Evolutionary conservation across 2,113 vertebrate genomes (phyloP), one percentile per base, ranked within the genome.

Genomic region (Catharus bicknelli): DNA sequence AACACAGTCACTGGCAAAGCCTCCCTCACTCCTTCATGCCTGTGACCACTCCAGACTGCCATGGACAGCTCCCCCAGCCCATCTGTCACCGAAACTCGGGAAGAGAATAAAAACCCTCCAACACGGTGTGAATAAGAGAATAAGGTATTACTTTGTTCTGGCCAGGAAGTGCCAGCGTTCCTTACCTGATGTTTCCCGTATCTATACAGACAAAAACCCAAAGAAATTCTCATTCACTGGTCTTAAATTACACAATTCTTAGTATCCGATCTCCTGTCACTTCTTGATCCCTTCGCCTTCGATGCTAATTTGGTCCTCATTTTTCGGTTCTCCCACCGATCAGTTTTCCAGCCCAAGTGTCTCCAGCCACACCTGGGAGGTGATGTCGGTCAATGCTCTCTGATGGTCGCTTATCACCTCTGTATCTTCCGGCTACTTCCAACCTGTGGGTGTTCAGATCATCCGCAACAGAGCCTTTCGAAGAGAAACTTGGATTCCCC

Each of bases 251-350:
- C 53, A 43, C 32, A 32, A 1, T 43, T 59, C 25, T 43, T 17
- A 36, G 45, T 4, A 21, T 34, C 8, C 1, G 0, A 9, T 26
- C 53, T 36, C 26, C 21, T 36, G 1, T 14, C 3, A 1, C 30
- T 21, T 50, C 30, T 30, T 5, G 30, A 66, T 50, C 34, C 16
- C 30, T 43, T 50, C 2, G 0, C 12, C 25, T 75, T 25, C 5
- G 0, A 7, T 11, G 57, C 2, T 17, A 16, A 53, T 32, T 36
- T 21, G 38, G 5, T 16, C 16, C 36, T 36, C 7, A 8, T 7
- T 14, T 23, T 51, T 85, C 3, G 0, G 30, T 34, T 43, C 36
- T 36, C 61, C 30, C 53, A 26, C 16, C 0, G 2, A 30, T 26
- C 14, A 4, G 1, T 51, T 51, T 58, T 26, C 20, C 53, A 14